Conservation (phyloP, 2,113 vertebrate species). For the Oncorhynchus tshawytscha region DNA sequence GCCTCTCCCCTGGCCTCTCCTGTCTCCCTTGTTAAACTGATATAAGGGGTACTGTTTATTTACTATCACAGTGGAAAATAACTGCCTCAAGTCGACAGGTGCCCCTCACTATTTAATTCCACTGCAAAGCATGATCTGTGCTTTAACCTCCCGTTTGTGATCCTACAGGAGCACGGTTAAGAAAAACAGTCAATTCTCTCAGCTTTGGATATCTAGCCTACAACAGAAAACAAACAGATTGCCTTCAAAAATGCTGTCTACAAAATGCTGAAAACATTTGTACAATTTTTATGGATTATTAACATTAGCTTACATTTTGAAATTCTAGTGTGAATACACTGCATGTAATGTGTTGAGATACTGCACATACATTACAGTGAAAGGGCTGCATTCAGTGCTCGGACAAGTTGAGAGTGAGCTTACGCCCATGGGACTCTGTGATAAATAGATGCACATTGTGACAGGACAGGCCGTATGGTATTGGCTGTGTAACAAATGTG, state of each 20-base stretch:
- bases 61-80: constrained; percentile 56
- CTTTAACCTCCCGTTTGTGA: constrained; percentile 36
- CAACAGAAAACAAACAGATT: too few relatives aligned
- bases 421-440: constrained; percentile 13
- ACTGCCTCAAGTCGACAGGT: constrained; percentile 48
- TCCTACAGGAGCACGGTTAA: not conserved
- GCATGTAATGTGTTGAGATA: not conserved
- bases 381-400: constrained; percentile 41
- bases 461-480: constrained; percentile 30
- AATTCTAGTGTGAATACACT: too few relatives aligned
- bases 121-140: constrained; percentile 19
- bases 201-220: too few relatives aligned
- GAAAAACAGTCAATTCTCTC: too few relatives aligned
- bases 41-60: constrained; percentile 39
- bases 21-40: not conserved
- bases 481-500: constrained; percentile 46
- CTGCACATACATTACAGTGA: constrained; percentile 28
- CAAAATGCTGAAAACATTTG: constrained; percentile 6
- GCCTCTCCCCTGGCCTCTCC: not conserved
- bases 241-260: too few relatives aligned
- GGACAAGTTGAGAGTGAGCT: too few relatives aligned
- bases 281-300: not conserved
- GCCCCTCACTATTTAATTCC: constrained; percentile 31
- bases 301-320: not conserved
- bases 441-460: constrained; percentile 45